Conservation (phyloP, 2,113 vertebrate species). For the Columbina picui region DNA sequence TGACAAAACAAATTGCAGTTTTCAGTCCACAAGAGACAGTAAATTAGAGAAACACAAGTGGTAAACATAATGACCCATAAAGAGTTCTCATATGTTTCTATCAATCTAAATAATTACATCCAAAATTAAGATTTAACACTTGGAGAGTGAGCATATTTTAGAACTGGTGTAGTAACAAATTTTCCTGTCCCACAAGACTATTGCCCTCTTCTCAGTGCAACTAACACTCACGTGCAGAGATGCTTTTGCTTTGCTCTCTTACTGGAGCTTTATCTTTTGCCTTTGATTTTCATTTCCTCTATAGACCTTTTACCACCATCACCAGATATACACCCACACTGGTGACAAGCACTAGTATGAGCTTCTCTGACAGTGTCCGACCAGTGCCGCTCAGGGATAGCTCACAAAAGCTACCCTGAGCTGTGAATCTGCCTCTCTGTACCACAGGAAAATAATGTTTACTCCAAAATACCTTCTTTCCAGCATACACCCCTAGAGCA, state of each 20-base stretch:
- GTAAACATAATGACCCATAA: not conserved
- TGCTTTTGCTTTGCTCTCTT: not conserved
- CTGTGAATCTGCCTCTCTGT: not conserved
- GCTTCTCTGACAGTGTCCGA: not conserved
- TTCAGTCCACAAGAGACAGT: not conserved
- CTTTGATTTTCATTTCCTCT: not conserved
- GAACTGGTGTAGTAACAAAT: not conserved
- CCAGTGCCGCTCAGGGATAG: not conserved
- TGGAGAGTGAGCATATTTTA: not conserved
- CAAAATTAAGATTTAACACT: not conserved
- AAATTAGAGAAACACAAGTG: not conserved
- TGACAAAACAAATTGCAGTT: not conserved
- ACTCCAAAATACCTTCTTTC: not conserved
- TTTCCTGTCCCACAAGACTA: not conserved
- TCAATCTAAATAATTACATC: not conserved
- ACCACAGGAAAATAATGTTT: not conserved
- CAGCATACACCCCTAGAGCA: not conserved
- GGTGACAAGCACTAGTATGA: not conserved
- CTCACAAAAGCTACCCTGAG: not conserved
- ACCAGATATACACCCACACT: not conserved
- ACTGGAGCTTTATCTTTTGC: not conserved
- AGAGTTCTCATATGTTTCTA: not conserved
- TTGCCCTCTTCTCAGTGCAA: not conserved
- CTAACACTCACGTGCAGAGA: not conserved
- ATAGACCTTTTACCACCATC: not conserved